Base-by-base conservation (phyloP, 2,888 invertebrate species). In the Drosophila subquinaria region DNA sequence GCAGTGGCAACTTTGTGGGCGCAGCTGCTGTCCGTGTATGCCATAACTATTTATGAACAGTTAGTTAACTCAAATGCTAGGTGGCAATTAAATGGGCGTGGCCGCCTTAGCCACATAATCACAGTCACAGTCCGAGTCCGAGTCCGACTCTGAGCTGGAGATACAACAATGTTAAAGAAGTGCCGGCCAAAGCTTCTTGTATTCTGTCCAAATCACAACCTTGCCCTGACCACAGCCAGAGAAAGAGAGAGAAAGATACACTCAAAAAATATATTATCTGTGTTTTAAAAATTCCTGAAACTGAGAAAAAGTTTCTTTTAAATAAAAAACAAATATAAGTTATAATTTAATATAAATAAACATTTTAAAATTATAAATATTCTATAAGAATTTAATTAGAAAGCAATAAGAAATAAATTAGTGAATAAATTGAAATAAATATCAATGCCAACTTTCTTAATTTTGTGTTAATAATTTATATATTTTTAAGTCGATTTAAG, bases 41-140 rank as follows among this genome's bases (percentile, higher is more conserved):
- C 90, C 90, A 90, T 87, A 90, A 87, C 90, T 87, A 87, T 87
- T 87, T 87, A 87, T 87, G 86, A 87, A 87, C 86, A 87, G 86
- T 87, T 87, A 87, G 90, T 89, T 86, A 86, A 81, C 90, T 86
- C 75, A 89, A 89, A 87, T 84, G 88, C 78, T 76, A 90, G 90
- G 80, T 87, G 82, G 90, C 90, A 87, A 87, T 87, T 87, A 87
- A 90, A 88, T 73, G 88, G 87, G 87, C 87, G 87, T 82, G 87
- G 80, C 70, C 61, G 63, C 20, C 69, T 38, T 47, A 47, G 62
- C 72, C 64, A 60, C 47, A 57, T 61, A 60, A 56, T 56, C 33
- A 63, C 59, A 63, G 64, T 60, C 51, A 61, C 35, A 55, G 48
- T 59, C 36, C 27, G 30, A 66, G 55, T 45, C 42, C 47, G 64